Evolutionary conservation across 64 coral and sea anemone species (phyloP).

Genomic region (Orbicella faveolata): DNA sequence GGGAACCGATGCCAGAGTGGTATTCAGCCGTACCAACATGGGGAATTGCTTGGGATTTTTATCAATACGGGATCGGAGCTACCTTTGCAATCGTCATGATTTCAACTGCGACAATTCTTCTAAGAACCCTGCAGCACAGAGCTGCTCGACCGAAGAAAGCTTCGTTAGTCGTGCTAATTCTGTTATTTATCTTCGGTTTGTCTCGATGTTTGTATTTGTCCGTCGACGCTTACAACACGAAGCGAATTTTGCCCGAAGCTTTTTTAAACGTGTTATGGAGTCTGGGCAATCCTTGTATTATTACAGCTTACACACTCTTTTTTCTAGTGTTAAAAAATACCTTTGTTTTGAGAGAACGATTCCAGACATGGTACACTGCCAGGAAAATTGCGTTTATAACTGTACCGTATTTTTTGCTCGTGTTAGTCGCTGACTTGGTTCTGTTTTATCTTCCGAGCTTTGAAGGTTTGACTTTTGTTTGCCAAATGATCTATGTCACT

Average conservation of each 20-base stretch:
- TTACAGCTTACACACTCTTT: conserved; percentile 52
- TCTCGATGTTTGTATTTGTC: conserved; percentile 38
- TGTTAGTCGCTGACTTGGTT: conserved; percentile 39
- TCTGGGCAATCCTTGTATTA: conserved; percentile 50
- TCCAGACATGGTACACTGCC: conserved; percentile 64
- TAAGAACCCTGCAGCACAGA: conserved; percentile 32
- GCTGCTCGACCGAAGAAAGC: conserved; percentile 24
- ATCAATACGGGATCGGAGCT: conserved; percentile 54
- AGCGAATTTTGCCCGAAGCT: conserved; percentile 22
- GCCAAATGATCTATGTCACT: conserved; percentile 44
- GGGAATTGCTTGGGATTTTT: conserved; percentile 55
- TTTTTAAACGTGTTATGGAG: conserved; percentile 49
- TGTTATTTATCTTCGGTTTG: conserved; percentile 47
- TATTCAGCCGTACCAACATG: conserved; percentile 15
- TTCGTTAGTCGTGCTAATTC: conserved; percentile 12
- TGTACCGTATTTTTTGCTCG: conserved; percentile 52
- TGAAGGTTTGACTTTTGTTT: conserved; percentile 40
- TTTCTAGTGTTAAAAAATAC: conserved; percentile 66
- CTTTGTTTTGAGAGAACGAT: conserved; percentile 58
- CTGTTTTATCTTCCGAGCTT: conserved; percentile 28
- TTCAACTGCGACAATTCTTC: neutral
- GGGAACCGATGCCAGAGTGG: conserved; percentile 69
- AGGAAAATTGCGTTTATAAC: conserved; percentile 48
- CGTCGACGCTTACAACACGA: conserved; percentile 60
- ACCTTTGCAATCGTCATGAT: conserved; percentile 22